phyloP scores from a whole-genome alignment of 2,888 invertebrate species.

The Campoplex nolae region DNA sequence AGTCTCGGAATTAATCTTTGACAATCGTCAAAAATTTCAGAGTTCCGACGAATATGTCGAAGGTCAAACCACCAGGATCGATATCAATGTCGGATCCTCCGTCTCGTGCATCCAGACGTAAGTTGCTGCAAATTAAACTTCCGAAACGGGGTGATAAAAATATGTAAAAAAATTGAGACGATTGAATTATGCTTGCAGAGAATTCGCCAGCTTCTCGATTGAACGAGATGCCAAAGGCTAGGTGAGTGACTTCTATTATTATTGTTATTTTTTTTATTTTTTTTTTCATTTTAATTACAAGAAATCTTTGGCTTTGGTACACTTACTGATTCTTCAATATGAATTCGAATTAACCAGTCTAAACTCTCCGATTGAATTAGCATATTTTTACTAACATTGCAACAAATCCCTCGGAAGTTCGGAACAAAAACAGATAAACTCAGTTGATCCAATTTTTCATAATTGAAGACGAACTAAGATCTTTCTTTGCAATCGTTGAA shows the following conservation, averaged over 20 bases:
- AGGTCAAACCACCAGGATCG: slow-evolving; percentile 65
- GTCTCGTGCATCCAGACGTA: slow-evolving; percentile 67
- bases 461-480: neutral
- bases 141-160: neutral
- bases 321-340: neutral
- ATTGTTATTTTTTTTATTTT: too few relatives aligned
- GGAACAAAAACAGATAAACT: neutral
- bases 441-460: neutral
- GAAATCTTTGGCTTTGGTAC: neutral
- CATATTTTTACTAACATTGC: neutral
- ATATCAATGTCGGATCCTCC: slow-evolving; percentile 66
- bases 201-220: slow-evolving; percentile 68
- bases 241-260: slow-evolving; percentile 70
- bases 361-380: neutral
- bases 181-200: slow-evolving; percentile 67
- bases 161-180: neutral
- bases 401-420: neutral
- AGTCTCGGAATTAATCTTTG: slow-evolving; percentile 9
- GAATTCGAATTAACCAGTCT: neutral
- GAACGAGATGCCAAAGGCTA: slow-evolving; percentile 75
- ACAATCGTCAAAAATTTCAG: slow-evolving; percentile 42
- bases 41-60: slow-evolving; percentile 48
- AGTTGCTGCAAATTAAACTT: slow-evolving; percentile 40
- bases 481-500: neutral
- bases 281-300: neutral